Base-by-base conservation (phyloP, 2,797 vertebrate species). In the Amphiprion clarkii region DNA sequence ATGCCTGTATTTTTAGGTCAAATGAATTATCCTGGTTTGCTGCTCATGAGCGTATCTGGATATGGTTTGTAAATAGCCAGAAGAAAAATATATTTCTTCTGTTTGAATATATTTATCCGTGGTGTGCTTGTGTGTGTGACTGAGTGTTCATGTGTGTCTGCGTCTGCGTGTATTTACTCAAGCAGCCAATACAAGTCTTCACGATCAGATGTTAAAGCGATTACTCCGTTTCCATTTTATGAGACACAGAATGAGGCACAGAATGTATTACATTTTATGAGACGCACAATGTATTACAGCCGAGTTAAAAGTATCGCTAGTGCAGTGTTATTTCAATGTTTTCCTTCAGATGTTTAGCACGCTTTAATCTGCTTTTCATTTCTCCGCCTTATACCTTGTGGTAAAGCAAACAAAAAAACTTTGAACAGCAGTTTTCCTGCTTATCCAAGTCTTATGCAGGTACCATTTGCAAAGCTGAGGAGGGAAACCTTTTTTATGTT, bases 31-130 rank as follows among this genome's bases (percentile, higher is more conserved):
- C 68, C 77, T 74, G 74, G 66, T 85, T 90, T 81, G 80, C 71
- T 76, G 79, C 83, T 67, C 74, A 82, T 82, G 86, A 78, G 76
- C 66, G 10, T 76, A 85, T 78, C 87, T 84, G 78, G 79, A 87
- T 79, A 83, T 77, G 67, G 77, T 91, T 88, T 84, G 72, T 84
- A 90, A 90, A 89, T 87, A 81, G 76, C 84, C 80, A 65, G 76
- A 82, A 86, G 88, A 87, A 84, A 84, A 87, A 87, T 79, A 70
- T 31, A 71, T 87, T 84, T 90, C 44, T 65, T 87, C 63, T 74
- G 79, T 82, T 89, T 90, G 80, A 92, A 83, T 83, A 80, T 10
- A 83, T 81, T 58, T 79, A 77, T 87, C 76, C 59, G 48, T 66
- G 31, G 71, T 64, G 62, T 52, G 74, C 39, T 27, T 75, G 79